These are phyloP conservation scores for Sinodicranocentrus sp. DNA, from an alignment of 2,888 invertebrate species.

Conservation along the genomic window DNA sequence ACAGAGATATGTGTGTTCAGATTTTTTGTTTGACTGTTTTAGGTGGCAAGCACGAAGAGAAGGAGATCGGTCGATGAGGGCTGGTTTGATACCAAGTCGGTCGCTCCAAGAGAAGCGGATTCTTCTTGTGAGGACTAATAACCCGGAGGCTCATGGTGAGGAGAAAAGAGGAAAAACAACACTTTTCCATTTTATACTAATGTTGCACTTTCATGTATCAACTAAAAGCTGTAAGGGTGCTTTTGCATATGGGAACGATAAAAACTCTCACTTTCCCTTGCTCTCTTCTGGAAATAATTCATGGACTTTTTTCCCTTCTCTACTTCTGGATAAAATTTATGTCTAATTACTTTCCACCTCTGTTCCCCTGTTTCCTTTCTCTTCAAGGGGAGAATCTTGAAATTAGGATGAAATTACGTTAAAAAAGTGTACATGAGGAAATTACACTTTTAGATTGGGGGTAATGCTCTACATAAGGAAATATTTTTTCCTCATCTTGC, in stretches of 20 bases:
- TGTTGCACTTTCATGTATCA: not conserved
- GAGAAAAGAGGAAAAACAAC: not conserved
- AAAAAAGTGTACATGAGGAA: no score
- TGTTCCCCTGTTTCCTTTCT: not conserved
- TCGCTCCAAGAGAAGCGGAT: conserved; percentile 93
- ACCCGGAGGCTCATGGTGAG: conserved; percentile 83
- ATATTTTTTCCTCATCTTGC: no score
- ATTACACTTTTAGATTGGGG: no score
- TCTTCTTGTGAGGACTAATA: conserved; percentile 86
- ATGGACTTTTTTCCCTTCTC: not conserved
- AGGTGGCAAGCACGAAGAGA: conserved; percentile 96
- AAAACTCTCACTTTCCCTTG: not conserved
- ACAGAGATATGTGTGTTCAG: not conserved
- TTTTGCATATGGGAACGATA: conserved; percentile 23
- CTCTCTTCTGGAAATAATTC: not conserved
- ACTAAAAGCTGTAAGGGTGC: not conserved
- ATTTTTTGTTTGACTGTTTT: conserved; percentile 18
- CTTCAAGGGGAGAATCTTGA: not conserved
- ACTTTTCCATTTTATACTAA: not conserved
- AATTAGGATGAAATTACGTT: no score
- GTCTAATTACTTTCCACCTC: conserved; percentile 45
- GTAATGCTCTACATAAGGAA: no score
- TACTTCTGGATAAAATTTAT: conserved; percentile 33
- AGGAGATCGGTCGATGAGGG: conserved; percentile 93
- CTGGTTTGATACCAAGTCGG: conserved; percentile 96